Percentiles rank a stretch among this genome's conserved stretches.
These are phyloP conservation scores for Pseudomyrmex cubaensis DNA, from an alignment of 1,140 invertebrate genomes.

Conservation along the genomic window DNA sequence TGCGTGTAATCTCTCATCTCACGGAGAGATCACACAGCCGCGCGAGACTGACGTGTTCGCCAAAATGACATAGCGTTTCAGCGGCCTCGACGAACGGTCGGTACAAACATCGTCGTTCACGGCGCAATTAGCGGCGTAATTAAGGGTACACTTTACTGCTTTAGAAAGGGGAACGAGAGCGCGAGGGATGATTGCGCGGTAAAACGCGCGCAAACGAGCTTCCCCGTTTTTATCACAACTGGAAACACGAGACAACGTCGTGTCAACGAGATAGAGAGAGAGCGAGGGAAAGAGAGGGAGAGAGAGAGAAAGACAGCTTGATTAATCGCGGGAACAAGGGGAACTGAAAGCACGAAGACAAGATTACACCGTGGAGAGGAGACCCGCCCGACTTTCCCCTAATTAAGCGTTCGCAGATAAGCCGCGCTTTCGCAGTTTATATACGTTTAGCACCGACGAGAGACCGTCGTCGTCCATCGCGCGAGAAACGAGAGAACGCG, in stretches of 20 bases:
- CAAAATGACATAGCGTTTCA: slow-evolving; percentile 24
- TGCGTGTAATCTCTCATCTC: slow-evolving; percentile 37
- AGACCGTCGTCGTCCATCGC: slow-evolving; percentile 3
- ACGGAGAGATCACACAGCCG: slow-evolving; percentile 12
- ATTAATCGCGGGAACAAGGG: slow-evolving; percentile 3
- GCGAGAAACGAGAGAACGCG: not conserved
- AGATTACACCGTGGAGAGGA: slow-evolving; percentile 21
- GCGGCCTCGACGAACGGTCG: no score
- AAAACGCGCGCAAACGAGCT: slow-evolving; percentile 50
- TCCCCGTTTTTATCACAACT: slow-evolving; percentile 13
- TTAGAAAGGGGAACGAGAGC: not conserved
- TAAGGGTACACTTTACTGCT: slow-evolving; percentile 1
- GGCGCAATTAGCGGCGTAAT: slow-evolving; percentile 60
- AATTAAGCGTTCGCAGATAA: slow-evolving; percentile 58
- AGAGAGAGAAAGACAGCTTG: slow-evolving; percentile 14
- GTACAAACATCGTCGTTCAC: slow-evolving; percentile 5
- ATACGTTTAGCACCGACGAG: slow-evolving; percentile 22
- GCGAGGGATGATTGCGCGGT: not conserved
- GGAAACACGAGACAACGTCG: slow-evolving; percentile 40
- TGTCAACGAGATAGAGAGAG: not conserved
- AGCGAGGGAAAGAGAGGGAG: not conserved
- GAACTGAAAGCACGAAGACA: slow-evolving; percentile 9
- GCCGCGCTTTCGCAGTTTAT: slow-evolving; percentile 32
- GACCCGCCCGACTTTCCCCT: slow-evolving; percentile 57
- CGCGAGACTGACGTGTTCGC: slow-evolving; percentile 37